A percentile compares a stretch with the other conserved stretches of the same genome.
Conservation (phyloP, 2,888 invertebrate species). For the Trissoscelio sp. region DNA sequence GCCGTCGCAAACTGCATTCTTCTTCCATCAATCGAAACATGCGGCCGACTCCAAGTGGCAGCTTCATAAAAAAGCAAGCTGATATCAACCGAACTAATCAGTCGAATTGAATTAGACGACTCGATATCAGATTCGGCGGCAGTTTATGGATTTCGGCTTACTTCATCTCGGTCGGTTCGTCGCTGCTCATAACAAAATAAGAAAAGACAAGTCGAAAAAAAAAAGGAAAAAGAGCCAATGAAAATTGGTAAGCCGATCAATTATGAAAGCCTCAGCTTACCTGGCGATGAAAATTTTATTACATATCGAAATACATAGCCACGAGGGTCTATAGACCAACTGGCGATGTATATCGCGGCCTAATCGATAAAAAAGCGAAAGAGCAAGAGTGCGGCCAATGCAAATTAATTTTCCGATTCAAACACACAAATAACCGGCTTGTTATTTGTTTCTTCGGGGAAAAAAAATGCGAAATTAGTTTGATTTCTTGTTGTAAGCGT, state of each 20-base stretch:
- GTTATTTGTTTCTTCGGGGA: too few relatives aligned
- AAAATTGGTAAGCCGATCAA: slow-evolving; percentile 13
- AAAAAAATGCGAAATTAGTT: not conserved
- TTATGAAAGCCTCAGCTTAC: slow-evolving; percentile 25
- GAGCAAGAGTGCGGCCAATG: not conserved
- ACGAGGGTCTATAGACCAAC: slow-evolving; percentile 16
- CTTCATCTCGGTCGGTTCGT: not conserved
- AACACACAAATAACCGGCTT: not conserved
- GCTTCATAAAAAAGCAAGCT: slow-evolving; percentile 15
- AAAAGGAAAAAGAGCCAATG: not conserved
- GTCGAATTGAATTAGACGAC: slow-evolving; percentile 16
- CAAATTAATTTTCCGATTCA: not conserved
- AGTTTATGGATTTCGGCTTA: slow-evolving; percentile 1
- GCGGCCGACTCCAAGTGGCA: slow-evolving; percentile 25
- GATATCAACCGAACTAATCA: slow-evolving; percentile 10
- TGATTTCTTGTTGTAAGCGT: not conserved
- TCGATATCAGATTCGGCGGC: not conserved
- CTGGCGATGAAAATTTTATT: slow-evolving; percentile 30
- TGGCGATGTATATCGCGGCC: slow-evolving; percentile 1
- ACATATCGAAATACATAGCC: slow-evolving; percentile 27
- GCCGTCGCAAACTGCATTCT: too few relatives aligned
- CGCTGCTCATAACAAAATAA: not conserved
- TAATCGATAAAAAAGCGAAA: slow-evolving; percentile 16
- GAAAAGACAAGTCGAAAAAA: not conserved
- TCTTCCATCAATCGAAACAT: too few relatives aligned